Evolutionary conservation across 2,113 vertebrate species (phyloP).

Genomic region (Pogona vitticeps): DNA sequence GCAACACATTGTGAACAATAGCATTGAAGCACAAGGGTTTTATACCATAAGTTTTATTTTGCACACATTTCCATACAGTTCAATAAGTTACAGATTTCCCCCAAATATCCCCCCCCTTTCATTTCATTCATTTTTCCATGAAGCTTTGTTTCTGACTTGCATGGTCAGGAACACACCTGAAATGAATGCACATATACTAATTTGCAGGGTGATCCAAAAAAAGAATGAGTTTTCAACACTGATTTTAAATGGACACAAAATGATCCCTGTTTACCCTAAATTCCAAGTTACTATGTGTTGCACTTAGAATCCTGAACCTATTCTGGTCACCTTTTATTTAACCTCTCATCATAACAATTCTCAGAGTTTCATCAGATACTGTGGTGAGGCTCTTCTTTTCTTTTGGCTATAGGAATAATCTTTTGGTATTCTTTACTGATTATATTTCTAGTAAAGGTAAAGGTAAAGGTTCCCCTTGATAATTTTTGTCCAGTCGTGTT

Average conservation of each 20-base stretch:
- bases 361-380: no score
- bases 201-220: not conserved
- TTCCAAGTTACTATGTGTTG: no score
- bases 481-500: no score
- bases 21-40: slow-evolving; percentile 34
- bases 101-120: slow-evolving; percentile 9
- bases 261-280: no score
- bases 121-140: slow-evolving; percentile 18
- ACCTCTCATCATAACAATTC: no score
- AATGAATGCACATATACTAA: not conserved
- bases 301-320: no score
- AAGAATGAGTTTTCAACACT: not conserved
- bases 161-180: not conserved
- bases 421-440: no score
- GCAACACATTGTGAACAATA: slow-evolving; percentile 3
- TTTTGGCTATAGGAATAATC: no score
- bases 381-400: no score
- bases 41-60: slow-evolving; percentile 2
- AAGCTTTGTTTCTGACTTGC: not conserved
- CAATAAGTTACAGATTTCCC: slow-evolving; percentile 23
- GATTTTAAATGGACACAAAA: not conserved
- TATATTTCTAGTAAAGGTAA: no score
- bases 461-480: no score
- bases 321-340: no score
- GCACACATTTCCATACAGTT: slow-evolving; percentile 3